Evolutionary conservation across 2,797 vertebrate genomes (phyloP), one percentile per base, ranked within the genome.

Genomic region (Neopelma chrysocephalum): DNA sequence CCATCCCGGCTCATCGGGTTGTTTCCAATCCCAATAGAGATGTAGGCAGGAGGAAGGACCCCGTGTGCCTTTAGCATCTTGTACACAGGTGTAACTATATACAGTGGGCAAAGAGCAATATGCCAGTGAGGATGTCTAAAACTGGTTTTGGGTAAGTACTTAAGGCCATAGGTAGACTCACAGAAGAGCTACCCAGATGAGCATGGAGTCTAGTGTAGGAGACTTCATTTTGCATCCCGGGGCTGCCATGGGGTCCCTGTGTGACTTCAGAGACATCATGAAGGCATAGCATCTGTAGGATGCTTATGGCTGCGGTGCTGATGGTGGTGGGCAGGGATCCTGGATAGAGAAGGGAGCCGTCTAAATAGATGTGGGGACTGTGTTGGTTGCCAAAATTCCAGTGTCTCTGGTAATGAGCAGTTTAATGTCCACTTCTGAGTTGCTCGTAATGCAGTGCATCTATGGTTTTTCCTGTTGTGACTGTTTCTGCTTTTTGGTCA

Each of bases 391-490:
- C 31, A 57, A 19, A 90, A 72, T 78, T 47, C 48, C 22, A 1
- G 0, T 38, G 34, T 82, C 45, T 60, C 42, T 32, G 38, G 19
- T 19, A 27, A n/a, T 1, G 1, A 77, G n/a, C 47, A 29, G 21
- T 60, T 34, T 40, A 58, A n/a, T 2, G 4, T 11, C n/a, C 5
- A 11, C 32, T 81, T 71, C 51, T 0, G 0, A 34, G 17, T 34
- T 71, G 17, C 58, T 89, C 4, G 0, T 48, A 22, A 16, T 27
- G 51, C 9, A 27, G 38, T 13, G 23, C 47, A 8, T 50, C 60
- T 72, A n/a, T 2, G 2, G 17, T 61, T 62, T 73, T 73, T 79
- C 22, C 29, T 1, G 0, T 57, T 2, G 0, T 36, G 15, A 8
- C 36, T 36, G 11, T n/a, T n/a, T n/a, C n/a, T n/a, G n/a, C 31